Percentiles rank a stretch among this genome's conserved stretches.
Evolutionary conservation across 1,140 invertebrate genomes (phyloP).

Genomic region (Dreissena rostriformis): DNA sequence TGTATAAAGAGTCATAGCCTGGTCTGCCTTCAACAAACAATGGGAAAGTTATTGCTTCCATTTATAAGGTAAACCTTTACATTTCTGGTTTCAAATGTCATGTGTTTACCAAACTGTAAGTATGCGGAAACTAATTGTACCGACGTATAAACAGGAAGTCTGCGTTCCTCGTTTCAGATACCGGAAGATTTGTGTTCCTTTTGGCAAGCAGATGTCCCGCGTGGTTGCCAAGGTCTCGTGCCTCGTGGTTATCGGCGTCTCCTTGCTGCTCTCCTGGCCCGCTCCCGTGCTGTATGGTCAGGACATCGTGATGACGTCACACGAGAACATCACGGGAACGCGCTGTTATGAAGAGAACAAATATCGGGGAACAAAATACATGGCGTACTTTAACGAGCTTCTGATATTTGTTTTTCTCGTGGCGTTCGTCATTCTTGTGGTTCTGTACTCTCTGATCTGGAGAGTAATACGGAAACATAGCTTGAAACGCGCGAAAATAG

Average conservation of each 20-base stretch:
- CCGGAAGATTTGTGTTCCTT: conserved; percentile 63
- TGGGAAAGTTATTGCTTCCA: too few species aligned
- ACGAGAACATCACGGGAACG: conserved; percentile 21
- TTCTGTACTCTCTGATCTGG: conserved; percentile 62
- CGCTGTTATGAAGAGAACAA: conserved; percentile 56
- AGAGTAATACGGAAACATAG: conserved; percentile 58
- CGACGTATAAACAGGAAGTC: too few species aligned
- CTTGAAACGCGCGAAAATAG: neutral
- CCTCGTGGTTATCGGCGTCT: conserved; percentile 41
- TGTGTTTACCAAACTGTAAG: too few species aligned
- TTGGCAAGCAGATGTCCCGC: conserved; percentile 49
- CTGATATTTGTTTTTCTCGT: conserved; percentile 51
- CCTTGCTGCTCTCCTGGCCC: conserved; percentile 64
- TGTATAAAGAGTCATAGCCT: too few species aligned
- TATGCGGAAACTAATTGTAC: too few species aligned
- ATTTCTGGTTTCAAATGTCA: too few species aligned
- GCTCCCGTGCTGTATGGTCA: conserved; percentile 61
- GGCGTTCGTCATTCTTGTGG: conserved; percentile 55
- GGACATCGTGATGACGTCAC: neutral
- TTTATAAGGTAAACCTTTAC: too few species aligned
- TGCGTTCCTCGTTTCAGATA: conserved; percentile 48
- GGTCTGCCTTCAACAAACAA: too few species aligned
- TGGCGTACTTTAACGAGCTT: conserved; percentile 42
- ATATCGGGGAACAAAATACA: conserved; percentile 29
- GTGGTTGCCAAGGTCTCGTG: conserved; percentile 56